These are phyloP conservation scores for Azemiops feae DNA, from an alignment of 2,113 vertebrate genomes.

Conservation along the genomic window DNA sequence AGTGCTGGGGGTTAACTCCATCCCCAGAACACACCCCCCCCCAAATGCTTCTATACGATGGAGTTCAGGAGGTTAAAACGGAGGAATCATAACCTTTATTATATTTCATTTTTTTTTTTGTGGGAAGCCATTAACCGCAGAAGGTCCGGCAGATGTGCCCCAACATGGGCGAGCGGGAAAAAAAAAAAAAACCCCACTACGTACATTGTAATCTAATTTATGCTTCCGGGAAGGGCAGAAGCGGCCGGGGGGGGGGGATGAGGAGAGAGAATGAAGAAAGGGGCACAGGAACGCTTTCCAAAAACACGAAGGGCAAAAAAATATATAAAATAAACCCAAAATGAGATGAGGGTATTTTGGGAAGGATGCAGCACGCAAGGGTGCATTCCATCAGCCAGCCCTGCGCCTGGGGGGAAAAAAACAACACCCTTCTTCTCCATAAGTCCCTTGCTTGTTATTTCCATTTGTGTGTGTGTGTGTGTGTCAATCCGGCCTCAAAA, in stretches of 20 bases:
- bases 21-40: constrained; percentile 31
- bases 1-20: constrained; percentile 38
- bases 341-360: not conserved
- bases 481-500: not conserved
- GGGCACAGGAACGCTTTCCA: constrained; percentile 19
- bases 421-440: too few relatives aligned
- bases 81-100: constrained; percentile 68
- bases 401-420: not conserved
- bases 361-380: accelerated
- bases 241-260: not conserved
- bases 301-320: not conserved
- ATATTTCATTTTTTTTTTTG: constrained; percentile 55
- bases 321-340: not conserved
- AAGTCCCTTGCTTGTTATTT: not conserved
- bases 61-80: constrained; percentile 69
- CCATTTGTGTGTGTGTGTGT: too few relatives aligned
- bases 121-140: constrained; percentile 62
- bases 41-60: constrained; percentile 14
- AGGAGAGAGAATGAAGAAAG: not conserved
- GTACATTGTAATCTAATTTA: constrained; percentile 63
- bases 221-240: constrained; percentile 43
- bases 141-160: constrained; percentile 68
- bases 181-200: constrained; percentile 54
- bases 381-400: not conserved
- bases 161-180: constrained; percentile 53